Evolutionary conservation across 1,140 invertebrate species (phyloP), one percentile per base, ranked within the genome.

Genomic region (Antheraea mylitta): DNA sequence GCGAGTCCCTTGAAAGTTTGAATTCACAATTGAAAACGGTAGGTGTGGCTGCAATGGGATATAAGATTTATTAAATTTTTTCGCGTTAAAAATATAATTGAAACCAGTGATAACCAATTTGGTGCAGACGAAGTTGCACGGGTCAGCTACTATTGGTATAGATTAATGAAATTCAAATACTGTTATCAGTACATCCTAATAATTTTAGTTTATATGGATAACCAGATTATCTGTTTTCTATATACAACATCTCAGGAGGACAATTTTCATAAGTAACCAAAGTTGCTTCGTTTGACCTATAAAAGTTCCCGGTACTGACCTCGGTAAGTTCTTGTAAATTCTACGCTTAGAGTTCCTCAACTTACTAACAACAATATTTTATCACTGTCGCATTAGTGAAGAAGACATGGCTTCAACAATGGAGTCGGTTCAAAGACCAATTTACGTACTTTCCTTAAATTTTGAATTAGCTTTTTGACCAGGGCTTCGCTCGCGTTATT

Each of bases 321-420:
- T 53, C 45, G 45, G 45, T 53, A 53, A 53, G 10, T 53, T 53
- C 45, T 53, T 53, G 11, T 53, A 53, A 53, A 53, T 16, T 53
- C 45, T 53, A n/a, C 16, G 45, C 45, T 53, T 13, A 53, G 16
- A 53, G 11, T 53, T 53, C 10, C 45, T 53, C 11, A 13, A 53
- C 45, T 53, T 16, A 53, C 45, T 53, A 53, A 53, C 45, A 53
- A 53, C 45, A 53, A 53, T 53, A 53, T 53, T 53, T 53, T 53
- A 53, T 53, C 45, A 53, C 45, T 16, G 45, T 53, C 45, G 45
- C 45, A 53, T 53, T 53, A 53, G 45, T 53, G 10, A 11, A 53
- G 45, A 13, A 53, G 45, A 53, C 45, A n/a, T 6, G 11, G 13
- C 45, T 42, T 42, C 38, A 42, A 11, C 7, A 42, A 42, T 42